phyloP scores from a whole-genome alignment of 2,113 vertebrate genomes.

The Melanotaenia duboulayi region DNA sequence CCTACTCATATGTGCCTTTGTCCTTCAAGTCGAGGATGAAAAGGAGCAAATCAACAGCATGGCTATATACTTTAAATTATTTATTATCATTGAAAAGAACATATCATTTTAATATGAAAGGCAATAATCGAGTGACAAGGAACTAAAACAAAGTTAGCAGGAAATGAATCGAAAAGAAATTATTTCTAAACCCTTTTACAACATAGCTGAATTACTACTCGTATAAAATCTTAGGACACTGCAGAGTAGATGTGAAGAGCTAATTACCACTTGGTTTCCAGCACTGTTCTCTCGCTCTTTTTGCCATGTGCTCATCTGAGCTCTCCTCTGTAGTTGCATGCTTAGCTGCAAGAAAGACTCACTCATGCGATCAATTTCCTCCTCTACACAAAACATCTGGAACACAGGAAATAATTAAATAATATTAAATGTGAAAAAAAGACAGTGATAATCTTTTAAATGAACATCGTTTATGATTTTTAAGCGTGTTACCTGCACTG shows the following conservation, averaged over 20 bases:
- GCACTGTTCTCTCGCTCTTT: slow-evolving; percentile 40
- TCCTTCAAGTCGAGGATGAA: slow-evolving; percentile 20
- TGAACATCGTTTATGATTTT: background rate
- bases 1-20: slow-evolving; percentile 11
- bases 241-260: background rate
- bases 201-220: background rate
- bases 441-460: background rate
- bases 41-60: background rate
- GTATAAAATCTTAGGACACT: background rate
- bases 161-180: background rate
- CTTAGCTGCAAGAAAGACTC: slow-evolving; percentile 81
- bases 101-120: slow-evolving; percentile 3
- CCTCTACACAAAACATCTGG: slow-evolving; percentile 75
- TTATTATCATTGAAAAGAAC: background rate
- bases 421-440: background rate
- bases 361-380: slow-evolving; percentile 78
- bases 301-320: slow-evolving; percentile 38
- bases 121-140: background rate
- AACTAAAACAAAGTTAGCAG: background rate
- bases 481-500: slow-evolving; percentile 53
- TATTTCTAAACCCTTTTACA: background rate
- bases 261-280: slow-evolving; percentile 65
- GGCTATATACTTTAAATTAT: slow-evolving; percentile 7
- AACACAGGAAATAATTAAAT: slow-evolving; percentile 16
- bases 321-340: slow-evolving; percentile 62